A percentile compares a stretch with the other conserved stretches of the same genome.
Evolutionary conservation across 2,113 vertebrate species (phyloP).

Genomic region (Zosterops pallidus): DNA sequence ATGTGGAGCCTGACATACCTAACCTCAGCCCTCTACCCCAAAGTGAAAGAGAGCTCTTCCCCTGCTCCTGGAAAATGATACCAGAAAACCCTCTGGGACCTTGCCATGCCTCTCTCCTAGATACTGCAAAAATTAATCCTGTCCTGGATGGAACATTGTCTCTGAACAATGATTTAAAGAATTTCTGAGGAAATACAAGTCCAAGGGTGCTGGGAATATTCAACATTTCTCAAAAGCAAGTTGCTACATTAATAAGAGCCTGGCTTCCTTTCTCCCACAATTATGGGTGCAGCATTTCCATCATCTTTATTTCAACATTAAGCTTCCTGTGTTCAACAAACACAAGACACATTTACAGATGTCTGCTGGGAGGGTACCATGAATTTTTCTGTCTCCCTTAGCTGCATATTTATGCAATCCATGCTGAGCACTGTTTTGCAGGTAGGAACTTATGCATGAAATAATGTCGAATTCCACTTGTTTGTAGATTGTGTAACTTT

Average conservation of each 20-base stretch:
- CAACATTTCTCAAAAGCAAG: background rate
- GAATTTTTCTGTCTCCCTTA: background rate
- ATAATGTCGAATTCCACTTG: slow-evolving; percentile 34
- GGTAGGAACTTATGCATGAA: slow-evolving; percentile 27
- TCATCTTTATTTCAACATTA: background rate
- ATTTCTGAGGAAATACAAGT: background rate
- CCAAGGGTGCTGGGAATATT: background rate
- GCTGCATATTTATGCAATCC: slow-evolving; percentile 50
- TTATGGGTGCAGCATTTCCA: background rate
- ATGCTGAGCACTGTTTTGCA: slow-evolving; percentile 25
- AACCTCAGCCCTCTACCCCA: background rate
- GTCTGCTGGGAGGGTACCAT: background rate
- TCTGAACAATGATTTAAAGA: background rate
- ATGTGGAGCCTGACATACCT: background rate
- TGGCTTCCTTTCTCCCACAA: background rate
- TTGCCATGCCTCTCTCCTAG: background rate
- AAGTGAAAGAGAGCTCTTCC: background rate
- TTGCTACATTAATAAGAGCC: background rate
- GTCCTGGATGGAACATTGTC: background rate
- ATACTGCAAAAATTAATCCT: background rate
- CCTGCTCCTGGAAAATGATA: background rate
- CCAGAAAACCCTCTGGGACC: background rate
- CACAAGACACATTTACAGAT: background rate
- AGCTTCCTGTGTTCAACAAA: slow-evolving; percentile 2
- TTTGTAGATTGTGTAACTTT: slow-evolving; percentile 53